Percentiles rank a stretch among this genome's conserved stretches.
Conservation (phyloP, 2,888 invertebrate species). For the Ormyrus nitidulus region DNA sequence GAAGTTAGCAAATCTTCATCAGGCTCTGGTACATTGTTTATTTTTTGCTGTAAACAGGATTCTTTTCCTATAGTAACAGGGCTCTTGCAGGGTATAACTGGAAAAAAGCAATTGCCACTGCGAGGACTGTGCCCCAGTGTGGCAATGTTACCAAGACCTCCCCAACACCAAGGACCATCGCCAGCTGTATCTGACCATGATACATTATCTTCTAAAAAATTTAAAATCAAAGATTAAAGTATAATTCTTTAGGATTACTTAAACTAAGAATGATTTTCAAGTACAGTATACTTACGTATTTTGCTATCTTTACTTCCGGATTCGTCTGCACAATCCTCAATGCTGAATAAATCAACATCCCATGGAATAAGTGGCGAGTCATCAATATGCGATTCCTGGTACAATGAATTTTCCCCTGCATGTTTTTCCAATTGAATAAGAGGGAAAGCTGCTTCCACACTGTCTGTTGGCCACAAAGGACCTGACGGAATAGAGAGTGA, state of each 20-base stretch:
- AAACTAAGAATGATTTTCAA: background rate
- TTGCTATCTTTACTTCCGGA: conserved; percentile 66
- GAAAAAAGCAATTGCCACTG: conserved; percentile 80
- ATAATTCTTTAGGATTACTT: background rate
- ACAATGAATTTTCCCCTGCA: conserved; percentile 63
- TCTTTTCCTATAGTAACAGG: conserved; percentile 63
- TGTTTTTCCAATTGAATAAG: conserved; percentile 65
- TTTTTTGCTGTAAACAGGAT: conserved; percentile 56
- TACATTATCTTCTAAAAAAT: conserved; percentile 66
- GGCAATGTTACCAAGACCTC: conserved; percentile 76
- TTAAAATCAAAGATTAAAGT: background rate
- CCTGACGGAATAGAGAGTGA: conserved; percentile 72
- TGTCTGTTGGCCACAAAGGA: conserved; percentile 71
- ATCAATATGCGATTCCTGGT: conserved; percentile 65
- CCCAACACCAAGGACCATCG: conserved; percentile 74
- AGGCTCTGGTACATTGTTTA: conserved; percentile 61
- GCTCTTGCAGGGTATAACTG: conserved; percentile 77
- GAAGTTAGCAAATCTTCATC: conserved; percentile 87
- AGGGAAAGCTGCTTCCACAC: conserved; percentile 66
- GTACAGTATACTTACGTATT: conserved; percentile 61
- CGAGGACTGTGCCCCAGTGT: conserved; percentile 80
- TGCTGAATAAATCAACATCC: conserved; percentile 72
- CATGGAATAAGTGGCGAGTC: conserved; percentile 72
- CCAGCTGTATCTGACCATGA: conserved; percentile 72
- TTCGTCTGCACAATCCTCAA: conserved; percentile 70